Conservation (phyloP, 1,140 invertebrate genomes). For the Polypedilum vanderplanki region DNA sequence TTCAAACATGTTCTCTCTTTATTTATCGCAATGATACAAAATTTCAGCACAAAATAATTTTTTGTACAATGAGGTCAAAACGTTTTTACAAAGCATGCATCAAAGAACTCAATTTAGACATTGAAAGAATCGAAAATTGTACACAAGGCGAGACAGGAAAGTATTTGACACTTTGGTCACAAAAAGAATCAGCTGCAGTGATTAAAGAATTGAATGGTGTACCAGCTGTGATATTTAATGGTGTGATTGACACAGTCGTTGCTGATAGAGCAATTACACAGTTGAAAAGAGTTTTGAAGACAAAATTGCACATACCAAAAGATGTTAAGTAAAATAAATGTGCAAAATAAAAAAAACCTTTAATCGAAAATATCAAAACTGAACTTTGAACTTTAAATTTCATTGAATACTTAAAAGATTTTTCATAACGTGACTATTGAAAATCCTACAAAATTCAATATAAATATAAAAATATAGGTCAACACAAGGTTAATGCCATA, state of each 20-base stretch:
- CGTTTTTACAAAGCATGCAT: background rate
- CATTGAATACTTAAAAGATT: too few relatives aligned
- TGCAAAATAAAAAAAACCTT: too few relatives aligned
- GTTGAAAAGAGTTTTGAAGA: too few relatives aligned
- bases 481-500: too few relatives aligned
- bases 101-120: background rate
- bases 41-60: background rate
- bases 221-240: conserved; percentile 10
- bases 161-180: background rate
- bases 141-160: background rate
- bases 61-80: background rate
- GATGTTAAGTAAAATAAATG: too few relatives aligned
- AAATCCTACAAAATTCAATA: too few relatives aligned
- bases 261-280: background rate
- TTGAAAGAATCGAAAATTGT: background rate
- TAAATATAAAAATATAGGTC: too few relatives aligned
- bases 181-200: background rate
- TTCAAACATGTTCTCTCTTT: background rate
- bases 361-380: too few relatives aligned
- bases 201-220: background rate
- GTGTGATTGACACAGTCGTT: background rate
- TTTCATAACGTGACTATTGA: too few relatives aligned
- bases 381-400: too few relatives aligned
- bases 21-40: background rate
- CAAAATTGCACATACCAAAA: too few relatives aligned